Base-by-base conservation (phyloP, 1,140 invertebrate genomes). In the Steinernema feltiae region DNA sequence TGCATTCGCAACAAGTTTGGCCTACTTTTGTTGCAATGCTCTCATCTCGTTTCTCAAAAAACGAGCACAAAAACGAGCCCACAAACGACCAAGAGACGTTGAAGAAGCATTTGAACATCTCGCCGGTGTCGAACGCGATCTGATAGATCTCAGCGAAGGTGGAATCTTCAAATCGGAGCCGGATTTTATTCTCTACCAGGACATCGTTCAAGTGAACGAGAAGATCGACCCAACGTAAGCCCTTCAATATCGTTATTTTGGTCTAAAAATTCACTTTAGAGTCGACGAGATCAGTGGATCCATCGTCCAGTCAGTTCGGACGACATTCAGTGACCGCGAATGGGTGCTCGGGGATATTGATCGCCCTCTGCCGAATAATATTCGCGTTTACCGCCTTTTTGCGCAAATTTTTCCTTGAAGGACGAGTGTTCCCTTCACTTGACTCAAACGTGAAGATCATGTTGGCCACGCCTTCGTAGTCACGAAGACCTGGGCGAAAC, bases 171-270 rank as follows among this genome's bases (percentile, higher is more conserved):
- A 90, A 83, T 87, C 87, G 76, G 88, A 89, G 77, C 94, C 94
- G 0, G 91, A 95, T 79, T 98, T 92, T 91, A 90, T 99, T 17
- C 90, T 97, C 29, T 99, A 94, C 87, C 95, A 98, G 87, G 93
- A 98, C 87, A 88, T 97, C 30, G 93, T 93, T 79, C 93, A 98
- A 87, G 86, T 87, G 0, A 84, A 76, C 76, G 84, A 80, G n/a
- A 75, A 79, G 41, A 30, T 71, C 32, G 76, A 78, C 29, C 79
- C 79, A 15, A 73, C 32, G 76, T 78, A 32, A 75, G n/a, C n/a
- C n/a, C 24, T 74, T 17, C 7, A 21, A 0, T 18, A 18, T 73
- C 69, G 15, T 63, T 17, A 27, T 0, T 73, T 72, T 69, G 7
- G 18, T 0, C 12, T 76, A 76, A 21, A 18, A 29, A 30, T 24